Evolutionary conservation across 2,888 invertebrate species (phyloP).

Genomic region (Brachylomia viminalis): DNA sequence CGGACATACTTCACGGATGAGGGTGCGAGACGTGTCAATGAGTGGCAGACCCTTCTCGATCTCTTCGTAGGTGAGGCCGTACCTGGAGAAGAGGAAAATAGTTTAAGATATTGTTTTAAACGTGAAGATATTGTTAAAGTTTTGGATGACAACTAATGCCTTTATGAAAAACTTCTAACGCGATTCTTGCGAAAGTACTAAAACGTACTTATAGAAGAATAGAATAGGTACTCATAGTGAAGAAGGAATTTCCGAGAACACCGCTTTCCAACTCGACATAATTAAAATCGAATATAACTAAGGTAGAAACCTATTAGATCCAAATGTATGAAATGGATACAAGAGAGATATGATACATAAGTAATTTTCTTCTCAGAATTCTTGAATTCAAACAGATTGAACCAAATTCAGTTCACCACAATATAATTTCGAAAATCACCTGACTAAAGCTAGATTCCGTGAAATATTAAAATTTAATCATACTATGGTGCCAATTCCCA

Average conservation of each 20-base stretch:
- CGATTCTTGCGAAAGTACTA: neutral
- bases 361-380: neutral
- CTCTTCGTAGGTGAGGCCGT: constrained; percentile 95
- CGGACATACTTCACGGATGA: constrained; percentile 96
- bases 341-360: neutral
- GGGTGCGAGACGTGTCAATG: constrained; percentile 96
- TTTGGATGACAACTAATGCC: neutral
- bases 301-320: neutral
- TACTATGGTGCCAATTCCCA: too few species aligned
- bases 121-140: neutral
- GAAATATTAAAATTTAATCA: constrained; percentile 35
- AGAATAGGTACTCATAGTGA: neutral
- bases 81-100: constrained; percentile 87
- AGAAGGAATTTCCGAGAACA: neutral
- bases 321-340: neutral
- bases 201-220: neutral
- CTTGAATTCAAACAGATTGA: neutral
- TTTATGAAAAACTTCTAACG: neutral
- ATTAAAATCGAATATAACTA: neutral
- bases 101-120: neutral
- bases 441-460: neutral
- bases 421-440: constrained; percentile 20
- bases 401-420: neutral
- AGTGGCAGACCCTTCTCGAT: constrained; percentile 96
- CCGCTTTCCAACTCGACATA: neutral